These are phyloP conservation scores for Globicephala melas DNA, from an alignment of 2,113 vertebrate species.

Conservation along the genomic window DNA sequence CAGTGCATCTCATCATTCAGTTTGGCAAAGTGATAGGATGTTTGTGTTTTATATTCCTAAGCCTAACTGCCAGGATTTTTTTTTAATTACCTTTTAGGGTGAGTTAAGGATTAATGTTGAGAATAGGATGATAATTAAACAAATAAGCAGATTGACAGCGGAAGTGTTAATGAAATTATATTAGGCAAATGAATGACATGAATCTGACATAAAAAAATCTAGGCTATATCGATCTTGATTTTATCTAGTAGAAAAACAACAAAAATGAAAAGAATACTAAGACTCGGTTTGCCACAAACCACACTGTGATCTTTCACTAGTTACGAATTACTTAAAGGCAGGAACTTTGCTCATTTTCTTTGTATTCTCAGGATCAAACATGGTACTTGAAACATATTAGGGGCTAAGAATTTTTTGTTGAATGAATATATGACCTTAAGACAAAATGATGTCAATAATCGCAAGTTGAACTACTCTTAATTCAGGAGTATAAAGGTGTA, in stretches of 20 bases:
- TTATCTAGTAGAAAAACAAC: neutral
- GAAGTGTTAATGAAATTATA: neutral
- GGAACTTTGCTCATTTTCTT: neutral
- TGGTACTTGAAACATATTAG: neutral
- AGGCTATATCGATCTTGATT: neutral
- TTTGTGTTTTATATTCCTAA: neutral
- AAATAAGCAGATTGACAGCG: conserved; percentile 7
- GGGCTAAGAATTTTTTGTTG: neutral
- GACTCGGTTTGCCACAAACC: neutral
- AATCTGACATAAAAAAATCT: conserved; percentile 16
- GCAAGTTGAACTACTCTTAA: neutral
- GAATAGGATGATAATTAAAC: conserved; percentile 26
- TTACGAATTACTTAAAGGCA: neutral
- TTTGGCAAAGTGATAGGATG: neutral
- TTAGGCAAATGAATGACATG: neutral
- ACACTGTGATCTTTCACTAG: neutral
- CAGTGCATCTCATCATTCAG: neutral
- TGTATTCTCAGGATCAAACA: neutral
- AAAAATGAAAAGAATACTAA: neutral
- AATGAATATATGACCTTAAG: neutral
- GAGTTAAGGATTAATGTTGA: conserved; percentile 33
- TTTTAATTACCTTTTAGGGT: neutral
- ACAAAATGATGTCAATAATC: neutral
- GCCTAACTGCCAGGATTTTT: neutral
- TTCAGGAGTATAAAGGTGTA: neutral